phyloP scores from a whole-genome alignment of 2,113 vertebrate species.

The Noturus placidus region DNA sequence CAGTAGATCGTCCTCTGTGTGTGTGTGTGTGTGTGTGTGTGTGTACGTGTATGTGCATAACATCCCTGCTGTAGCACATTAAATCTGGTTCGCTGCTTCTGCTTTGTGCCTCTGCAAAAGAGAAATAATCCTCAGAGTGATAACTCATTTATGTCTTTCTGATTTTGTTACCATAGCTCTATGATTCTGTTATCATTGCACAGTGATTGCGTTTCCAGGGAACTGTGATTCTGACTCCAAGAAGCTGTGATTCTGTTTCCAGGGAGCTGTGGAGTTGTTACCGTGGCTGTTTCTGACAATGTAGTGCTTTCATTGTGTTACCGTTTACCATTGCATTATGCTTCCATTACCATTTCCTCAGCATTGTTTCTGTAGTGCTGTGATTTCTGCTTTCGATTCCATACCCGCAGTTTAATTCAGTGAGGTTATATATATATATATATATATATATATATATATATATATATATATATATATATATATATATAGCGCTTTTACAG shows the following conservation, averaged over 20 bases:
- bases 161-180: constrained; percentile 55
- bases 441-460: too few species aligned
- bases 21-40: not conserved
- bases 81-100: constrained; percentile 54
- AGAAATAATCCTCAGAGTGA: constrained; percentile 44
- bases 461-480: too few species aligned
- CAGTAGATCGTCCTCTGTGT: not conserved
- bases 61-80: constrained; percentile 39
- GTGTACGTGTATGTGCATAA: not conserved
- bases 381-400: not conserved
- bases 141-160: constrained; percentile 61
- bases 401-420: not conserved
- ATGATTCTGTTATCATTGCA: constrained; percentile 59
- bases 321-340: not conserved
- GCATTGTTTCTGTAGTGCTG: not conserved
- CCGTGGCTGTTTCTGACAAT: constrained; percentile 8
- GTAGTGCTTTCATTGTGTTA: not conserved
- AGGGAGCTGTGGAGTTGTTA: constrained; percentile 5
- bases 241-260: constrained; percentile 30
- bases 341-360: not conserved
- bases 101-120: constrained; percentile 49
- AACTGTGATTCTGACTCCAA: constrained; percentile 28
- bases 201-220: constrained; percentile 27
- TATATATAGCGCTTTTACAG: not conserved
- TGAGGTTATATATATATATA: not conserved